Base-by-base conservation (phyloP, 2,113 vertebrate species). In the Lophura nycthemera region DNA sequence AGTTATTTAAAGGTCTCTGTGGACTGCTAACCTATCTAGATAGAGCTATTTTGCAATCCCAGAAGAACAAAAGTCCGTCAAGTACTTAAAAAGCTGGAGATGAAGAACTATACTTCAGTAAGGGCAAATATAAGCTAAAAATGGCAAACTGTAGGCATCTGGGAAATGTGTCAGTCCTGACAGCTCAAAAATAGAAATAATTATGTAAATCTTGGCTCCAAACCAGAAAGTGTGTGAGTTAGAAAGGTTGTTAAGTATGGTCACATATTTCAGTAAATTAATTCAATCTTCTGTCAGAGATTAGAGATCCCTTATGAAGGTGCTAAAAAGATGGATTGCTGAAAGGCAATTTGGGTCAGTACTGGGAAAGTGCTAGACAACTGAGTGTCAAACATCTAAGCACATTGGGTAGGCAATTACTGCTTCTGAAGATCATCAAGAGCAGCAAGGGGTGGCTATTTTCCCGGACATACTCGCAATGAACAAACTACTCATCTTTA, bases 171-270 rank as follows among this genome's bases (percentile, higher is more conserved):
- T 94, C 94, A 95, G 80, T 74, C 89, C 74, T 89, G 77, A 94
- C 61, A 84, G 75, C 81, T 96, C 72, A 95, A 96, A 97, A 96
- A 94, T 96, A 97, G 96, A 94, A 95, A 92, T 95, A 96, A 97
- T 96, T 97, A 97, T 97, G 96, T 93, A 96, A 97, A 97, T 96
- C 96, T 96, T 97, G 91, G 86, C 86, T 96, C 83, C 70, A 76
- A 89, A 94, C 83, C 91, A 93, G 94, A 83, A 93, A 88, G 61
- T 1, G 11, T 1, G 2, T 66, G 73, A 76, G 72, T 91, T 95
- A 77, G 77, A 59, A 91, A 95, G 89, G 83, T 87, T 94, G 92
- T 94, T 96, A 97, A 95, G 81, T 95, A 38, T 95, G 93, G 95
- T 85, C 95, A 93, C 94, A 94, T 89, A 94, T 86, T 96, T 92